Percentiles rank a stretch among this genome's conserved stretches.
phyloP scores from a whole-genome alignment of 2,888 invertebrate genomes.

The Erannis defoliaria region DNA sequence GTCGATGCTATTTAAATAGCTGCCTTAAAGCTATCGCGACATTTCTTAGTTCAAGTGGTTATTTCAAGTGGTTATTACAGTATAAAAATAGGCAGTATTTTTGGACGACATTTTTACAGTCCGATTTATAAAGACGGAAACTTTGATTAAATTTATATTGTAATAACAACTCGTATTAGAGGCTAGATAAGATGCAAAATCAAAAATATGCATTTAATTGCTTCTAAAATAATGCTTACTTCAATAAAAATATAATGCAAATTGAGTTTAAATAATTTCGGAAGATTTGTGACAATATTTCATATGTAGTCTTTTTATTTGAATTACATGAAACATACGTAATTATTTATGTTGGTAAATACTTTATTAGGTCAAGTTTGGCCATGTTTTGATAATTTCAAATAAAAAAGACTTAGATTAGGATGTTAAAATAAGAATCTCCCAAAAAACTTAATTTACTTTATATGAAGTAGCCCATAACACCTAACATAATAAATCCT shows the following conservation, averaged over 20 bases:
- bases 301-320: slow-evolving; percentile 52
- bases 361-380: neutral
- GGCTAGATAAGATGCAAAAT: slow-evolving; percentile 60
- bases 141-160: slow-evolving; percentile 6
- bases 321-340: slow-evolving; percentile 54
- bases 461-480: slow-evolving; percentile 42
- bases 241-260: slow-evolving; percentile 36
- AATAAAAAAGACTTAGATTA: slow-evolving; percentile 13
- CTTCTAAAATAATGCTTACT: slow-evolving; percentile 33
- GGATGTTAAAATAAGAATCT: slow-evolving; percentile 42
- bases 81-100: neutral
- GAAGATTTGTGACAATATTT: slow-evolving; percentile 26
- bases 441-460: slow-evolving; percentile 31
- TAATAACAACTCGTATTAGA: slow-evolving; percentile 41
- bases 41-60: slow-evolving; percentile 42
- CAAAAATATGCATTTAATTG: slow-evolving; percentile 44
- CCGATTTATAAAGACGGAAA: neutral
- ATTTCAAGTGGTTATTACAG: slow-evolving; percentile 10
- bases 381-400: slow-evolving; percentile 55
- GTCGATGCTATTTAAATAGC: slow-evolving; percentile 40
- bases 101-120: neutral
- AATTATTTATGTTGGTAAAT: neutral
- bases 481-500: slow-evolving; percentile 43
- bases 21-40: slow-evolving; percentile 48
- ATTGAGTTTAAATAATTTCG: slow-evolving; percentile 18